Conservation (phyloP, 2,888 invertebrate genomes). For the Pyrrhia umbra region DNA sequence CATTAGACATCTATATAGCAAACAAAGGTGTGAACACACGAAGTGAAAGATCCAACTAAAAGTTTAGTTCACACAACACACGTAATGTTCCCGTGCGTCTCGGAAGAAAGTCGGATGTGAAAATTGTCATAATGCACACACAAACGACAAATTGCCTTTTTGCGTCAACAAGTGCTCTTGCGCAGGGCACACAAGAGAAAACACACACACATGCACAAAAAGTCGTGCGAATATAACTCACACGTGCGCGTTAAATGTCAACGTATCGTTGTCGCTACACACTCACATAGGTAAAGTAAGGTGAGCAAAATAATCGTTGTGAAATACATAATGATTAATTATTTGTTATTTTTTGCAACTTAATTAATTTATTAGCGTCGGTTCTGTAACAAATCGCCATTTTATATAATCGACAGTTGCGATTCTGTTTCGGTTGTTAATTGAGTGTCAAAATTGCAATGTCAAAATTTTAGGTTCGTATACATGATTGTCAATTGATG, state of each 20-base stretch:
- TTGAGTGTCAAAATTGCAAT: conserved; percentile 37
- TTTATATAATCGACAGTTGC: conserved; percentile 57
- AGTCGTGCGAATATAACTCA: conserved; percentile 61
- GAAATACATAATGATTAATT: conserved; percentile 56
- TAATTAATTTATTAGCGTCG: conserved; percentile 53
- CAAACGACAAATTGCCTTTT: conserved; percentile 80
- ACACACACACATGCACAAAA: conserved; percentile 63
- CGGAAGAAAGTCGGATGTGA: conserved; percentile 90
- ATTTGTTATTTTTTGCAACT: conserved; percentile 47
- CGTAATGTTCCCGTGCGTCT: conserved; percentile 73
- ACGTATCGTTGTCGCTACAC: conserved; percentile 57
- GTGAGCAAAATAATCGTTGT: conserved; percentile 64
- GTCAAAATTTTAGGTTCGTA: conserved; percentile 28
- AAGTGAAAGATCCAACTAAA: conserved; percentile 72
- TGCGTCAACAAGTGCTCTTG: conserved; percentile 70
- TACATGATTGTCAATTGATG: not conserved
- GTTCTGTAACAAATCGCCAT: conserved; percentile 54
- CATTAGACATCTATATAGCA: conserved; percentile 73
- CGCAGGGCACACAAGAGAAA: conserved; percentile 76
- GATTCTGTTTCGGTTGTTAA: conserved; percentile 38
- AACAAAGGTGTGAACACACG: conserved; percentile 83
- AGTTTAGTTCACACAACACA: conserved; percentile 72
- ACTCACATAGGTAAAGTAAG: conserved; percentile 64
- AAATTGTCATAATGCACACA: conserved; percentile 86
- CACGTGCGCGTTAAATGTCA: conserved; percentile 65